Base-by-base conservation (phyloP, 2,888 invertebrate species). In the Vesta saturnalis region DNA sequence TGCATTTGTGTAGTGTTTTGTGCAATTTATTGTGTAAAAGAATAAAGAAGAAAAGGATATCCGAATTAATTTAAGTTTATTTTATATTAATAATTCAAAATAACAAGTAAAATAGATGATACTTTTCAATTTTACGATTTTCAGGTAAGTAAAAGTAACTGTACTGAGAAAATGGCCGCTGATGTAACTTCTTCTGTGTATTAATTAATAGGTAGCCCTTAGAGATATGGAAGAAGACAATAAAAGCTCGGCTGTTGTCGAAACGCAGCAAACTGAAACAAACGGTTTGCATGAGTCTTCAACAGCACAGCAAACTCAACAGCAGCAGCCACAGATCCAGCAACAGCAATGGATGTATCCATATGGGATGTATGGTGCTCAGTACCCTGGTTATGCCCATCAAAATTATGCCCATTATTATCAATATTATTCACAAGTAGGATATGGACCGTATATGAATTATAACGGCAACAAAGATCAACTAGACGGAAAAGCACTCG, bases 361-460 rank as follows among this genome's bases (percentile, higher is more conserved):
- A 47, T 73, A 74, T 64, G 69, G 71, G 47, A 72, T 75, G 73
- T 75, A 74, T 18, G 69, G 71, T 10, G 71, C 71, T 19, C 73
- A 71, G 55, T 70, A 66, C 8, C 23, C 22, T 4, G 59, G 57
- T 30, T 75, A 74, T 43, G 71, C 70, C 39, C 76, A 76, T 23
- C 76, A 78, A 43, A 87, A 85, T 79, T 84, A 85, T 61, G 86
- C 85, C 3, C 62, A 85, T 77, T 87, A 85, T 76, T 86, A 86
- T 75, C 85, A 86, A 68, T 86, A 85, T 76, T 86, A 82, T 60
- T 73, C 67, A 30, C 72, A 64, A 61, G 76, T 78, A 73, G 76
- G 76, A 65, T 74, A 74, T 65, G 74, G 70, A 47, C 74, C 76
- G n/a, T 76, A 78, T 22, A 75, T 76, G 60, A 71, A 74, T 59